Evolutionary conservation across 2,797 vertebrate genomes (phyloP).

Genomic region (Schizopygopsis pylzovi): DNA sequence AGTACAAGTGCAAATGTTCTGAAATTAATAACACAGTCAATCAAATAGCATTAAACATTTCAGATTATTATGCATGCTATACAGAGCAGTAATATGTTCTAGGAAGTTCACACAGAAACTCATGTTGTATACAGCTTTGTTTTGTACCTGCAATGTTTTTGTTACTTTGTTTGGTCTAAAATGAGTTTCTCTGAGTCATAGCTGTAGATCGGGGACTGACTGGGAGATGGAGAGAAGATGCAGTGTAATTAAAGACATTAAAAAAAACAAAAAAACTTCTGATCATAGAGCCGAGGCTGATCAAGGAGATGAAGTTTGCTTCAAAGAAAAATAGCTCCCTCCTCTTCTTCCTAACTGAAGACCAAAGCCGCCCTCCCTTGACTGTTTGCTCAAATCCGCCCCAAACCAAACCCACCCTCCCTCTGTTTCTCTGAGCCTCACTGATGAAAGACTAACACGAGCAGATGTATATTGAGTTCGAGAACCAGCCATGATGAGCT

Average conservation of each 20-base stretch:
- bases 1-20: background rate
- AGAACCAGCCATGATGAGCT: conserved; percentile 66
- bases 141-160: background rate
- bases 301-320: conserved; percentile 72
- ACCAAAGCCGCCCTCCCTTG: conserved; percentile 10
- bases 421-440: conserved; percentile 22
- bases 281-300: conserved; percentile 68
- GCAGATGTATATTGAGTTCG: conserved; percentile 71
- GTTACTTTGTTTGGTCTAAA: conserved; percentile 1
- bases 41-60: background rate
- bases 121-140: background rate
- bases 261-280: conserved; percentile 51
- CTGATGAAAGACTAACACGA: conserved; percentile 74
- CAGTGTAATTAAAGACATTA: conserved; percentile 62
- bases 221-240: conserved; percentile 45
- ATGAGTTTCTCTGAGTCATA: conserved; percentile 10
- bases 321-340: conserved; percentile 68
- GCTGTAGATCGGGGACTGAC: conserved; percentile 31
- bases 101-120: background rate
- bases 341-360: conserved; percentile 51
- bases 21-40: background rate
- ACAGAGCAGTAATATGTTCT: background rate
- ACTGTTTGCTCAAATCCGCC: conserved; percentile 37
- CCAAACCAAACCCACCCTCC: conserved; percentile 54
- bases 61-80: too few species aligned